Evolutionary conservation across 2,113 vertebrate species (phyloP).

Genomic region (Erythrocercus mccallii): DNA sequence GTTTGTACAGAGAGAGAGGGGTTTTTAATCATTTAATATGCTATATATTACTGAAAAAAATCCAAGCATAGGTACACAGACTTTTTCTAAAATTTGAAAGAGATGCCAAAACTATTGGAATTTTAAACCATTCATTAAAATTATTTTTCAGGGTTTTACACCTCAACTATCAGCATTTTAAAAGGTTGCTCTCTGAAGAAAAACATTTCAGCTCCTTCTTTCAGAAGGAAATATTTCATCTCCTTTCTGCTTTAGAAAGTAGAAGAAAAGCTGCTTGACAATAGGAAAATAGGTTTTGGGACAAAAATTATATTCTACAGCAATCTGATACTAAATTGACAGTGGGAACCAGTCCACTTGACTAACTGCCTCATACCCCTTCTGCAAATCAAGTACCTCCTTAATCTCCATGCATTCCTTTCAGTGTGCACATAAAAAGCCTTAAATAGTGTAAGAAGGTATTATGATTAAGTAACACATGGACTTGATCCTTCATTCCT

Average conservation of each 20-base stretch:
- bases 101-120: not conserved
- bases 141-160: not conserved
- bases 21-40: not conserved
- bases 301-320: not conserved
- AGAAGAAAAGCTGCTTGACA: not conserved
- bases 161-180: not conserved
- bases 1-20: not conserved
- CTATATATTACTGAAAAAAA: not conserved
- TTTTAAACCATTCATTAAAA: not conserved
- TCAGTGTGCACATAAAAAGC: not conserved
- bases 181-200: not conserved
- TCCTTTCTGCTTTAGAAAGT: not conserved
- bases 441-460: not conserved
- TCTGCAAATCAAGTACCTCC: not conserved
- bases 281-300: not conserved
- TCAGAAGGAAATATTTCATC: not conserved
- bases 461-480: not conserved
- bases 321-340: not conserved
- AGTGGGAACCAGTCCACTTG: not conserved
- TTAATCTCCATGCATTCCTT: not conserved
- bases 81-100: not conserved
- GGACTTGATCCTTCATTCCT: not conserved
- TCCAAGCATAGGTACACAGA: rapidly evolving
- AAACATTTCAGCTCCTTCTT: not conserved
- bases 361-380: not conserved